These are phyloP conservation scores for human (Homo sapiens) DNA, from an alignment of 2,113 vertebrate species.

Conservation along the genomic window GRCh38 chr2:66599001-66599500, in stretches of 20 bases:
- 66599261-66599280: no score
- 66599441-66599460: no score
- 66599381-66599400: no score
- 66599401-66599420: no score
- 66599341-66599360: no score
- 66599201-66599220: neutral
- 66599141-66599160: neutral
- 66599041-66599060: neutral
- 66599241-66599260: neutral
- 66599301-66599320: no score
- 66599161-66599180: neutral
- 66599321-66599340: no score
- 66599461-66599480: neutral
- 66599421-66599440: no score
- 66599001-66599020: neutral
- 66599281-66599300: no score
- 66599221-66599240: neutral
- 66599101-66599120: neutral
- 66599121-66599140: neutral
- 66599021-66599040: neutral
- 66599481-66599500: neutral
- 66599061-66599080: neutral
- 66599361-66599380: no score
- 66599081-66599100: neutral
- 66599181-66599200: neutral